Percentiles rank a stretch among this genome's conserved stretches.
phyloP scores from a whole-genome alignment of 2,113 vertebrate genomes.

The Raja brachyura region DNA sequence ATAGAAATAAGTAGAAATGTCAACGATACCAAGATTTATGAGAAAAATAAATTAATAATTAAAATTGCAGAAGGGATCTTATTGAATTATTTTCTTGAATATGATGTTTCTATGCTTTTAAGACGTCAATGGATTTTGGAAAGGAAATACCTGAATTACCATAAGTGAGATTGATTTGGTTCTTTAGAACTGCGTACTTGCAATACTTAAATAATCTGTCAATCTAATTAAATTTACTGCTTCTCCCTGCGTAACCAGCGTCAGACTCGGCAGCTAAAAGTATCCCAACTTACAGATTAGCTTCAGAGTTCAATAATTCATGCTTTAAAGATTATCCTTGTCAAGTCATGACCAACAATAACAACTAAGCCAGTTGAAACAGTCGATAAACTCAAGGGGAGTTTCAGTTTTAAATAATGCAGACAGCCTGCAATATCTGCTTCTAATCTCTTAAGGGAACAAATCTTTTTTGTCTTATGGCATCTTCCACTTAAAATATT shows the following conservation, averaged over 20 bases:
- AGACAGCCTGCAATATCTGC: constrained; percentile 24
- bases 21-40: constrained; percentile 17
- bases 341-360: constrained; percentile 29
- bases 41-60: neutral
- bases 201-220: neutral
- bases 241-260: neutral
- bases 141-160: constrained; percentile 22
- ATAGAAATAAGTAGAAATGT: neutral
- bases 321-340: constrained; percentile 22
- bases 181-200: neutral
- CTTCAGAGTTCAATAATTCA: constrained; percentile 26
- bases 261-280: neutral
- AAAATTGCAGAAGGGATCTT: neutral
- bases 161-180: neutral
- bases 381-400: constrained; percentile 19
- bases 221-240: constrained; percentile 14
- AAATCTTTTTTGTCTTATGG: neutral
- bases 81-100: constrained; percentile 21
- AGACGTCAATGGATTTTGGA: neutral
- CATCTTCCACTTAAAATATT: neutral
- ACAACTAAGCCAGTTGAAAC: neutral
- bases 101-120: constrained; percentile 1
- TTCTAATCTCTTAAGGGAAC: constrained; percentile 1
- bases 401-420: constrained; percentile 8
- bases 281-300: neutral